Evolutionary conservation across 2,113 vertebrate species (phyloP).

Genomic region (Calonectris borealis): DNA sequence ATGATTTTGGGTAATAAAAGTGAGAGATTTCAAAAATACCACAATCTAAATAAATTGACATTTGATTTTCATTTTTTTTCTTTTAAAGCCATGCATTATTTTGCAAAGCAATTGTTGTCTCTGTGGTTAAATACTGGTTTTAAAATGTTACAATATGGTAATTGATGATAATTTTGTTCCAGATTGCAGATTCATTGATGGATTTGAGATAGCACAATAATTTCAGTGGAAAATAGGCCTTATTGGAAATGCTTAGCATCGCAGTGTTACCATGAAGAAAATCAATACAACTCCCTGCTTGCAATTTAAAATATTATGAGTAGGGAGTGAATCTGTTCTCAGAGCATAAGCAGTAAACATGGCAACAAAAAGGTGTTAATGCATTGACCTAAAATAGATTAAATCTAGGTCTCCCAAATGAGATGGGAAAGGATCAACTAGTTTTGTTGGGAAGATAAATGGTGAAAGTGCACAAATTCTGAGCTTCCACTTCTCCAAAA

Average conservation of each 20-base stretch:
- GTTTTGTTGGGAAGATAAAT: neutral
- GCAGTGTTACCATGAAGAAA: slow-evolving; percentile 3
- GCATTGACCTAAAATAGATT: slow-evolving; percentile 41
- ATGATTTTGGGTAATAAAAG: neutral
- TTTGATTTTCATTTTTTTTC: neutral
- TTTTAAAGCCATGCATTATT: neutral
- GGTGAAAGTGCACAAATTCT: slow-evolving; percentile 27
- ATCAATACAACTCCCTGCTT: neutral
- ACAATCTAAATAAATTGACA: neutral
- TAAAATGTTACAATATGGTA: slow-evolving; percentile 23
- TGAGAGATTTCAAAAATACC: neutral
- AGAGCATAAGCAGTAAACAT: slow-evolving; percentile 19
- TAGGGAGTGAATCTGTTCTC: neutral
- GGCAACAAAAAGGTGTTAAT: slow-evolving; percentile 39
- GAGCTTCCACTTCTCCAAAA: slow-evolving; percentile 20
- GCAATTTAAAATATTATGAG: neutral
- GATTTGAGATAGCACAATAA: slow-evolving; percentile 30
- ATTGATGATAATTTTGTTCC: slow-evolving; percentile 33
- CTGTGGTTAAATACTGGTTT: slow-evolving; percentile 2
- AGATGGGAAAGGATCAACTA: neutral
- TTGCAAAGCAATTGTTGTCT: slow-evolving; percentile 8
- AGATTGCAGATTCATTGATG: slow-evolving; percentile 39
- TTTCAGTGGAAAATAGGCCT: slow-evolving; percentile 22
- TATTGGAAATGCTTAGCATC: neutral
- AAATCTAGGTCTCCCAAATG: slow-evolving; percentile 46